Conservation (phyloP, 2,888 invertebrate species). For the Caenorhabditis auriculariae region DNA sequence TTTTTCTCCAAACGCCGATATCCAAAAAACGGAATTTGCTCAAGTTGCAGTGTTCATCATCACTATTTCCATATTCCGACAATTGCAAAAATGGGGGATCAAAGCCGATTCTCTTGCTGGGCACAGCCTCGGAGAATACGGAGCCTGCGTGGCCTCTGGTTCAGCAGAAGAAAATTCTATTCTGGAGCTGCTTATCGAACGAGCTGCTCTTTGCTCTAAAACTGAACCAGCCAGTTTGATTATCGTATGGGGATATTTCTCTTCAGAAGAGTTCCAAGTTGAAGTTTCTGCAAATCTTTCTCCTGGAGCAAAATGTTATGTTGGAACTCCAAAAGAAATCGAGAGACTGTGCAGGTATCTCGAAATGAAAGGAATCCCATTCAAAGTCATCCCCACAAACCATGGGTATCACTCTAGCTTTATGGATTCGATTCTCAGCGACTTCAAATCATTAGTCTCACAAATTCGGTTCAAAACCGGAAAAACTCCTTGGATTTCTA, state of each 20-base stretch:
- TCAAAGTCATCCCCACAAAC: constrained; percentile 36
- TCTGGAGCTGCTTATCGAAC: constrained; percentile 27
- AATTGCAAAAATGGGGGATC: constrained; percentile 24
- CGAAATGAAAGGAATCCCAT: constrained; percentile 7
- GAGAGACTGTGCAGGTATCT: constrained; percentile 12
- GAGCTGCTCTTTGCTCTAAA: constrained; percentile 33
- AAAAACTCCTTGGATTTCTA: constrained; percentile 43
- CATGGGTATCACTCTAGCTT: constrained; percentile 55
- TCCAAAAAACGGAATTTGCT: constrained; percentile 17
- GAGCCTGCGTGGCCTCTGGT: constrained; percentile 35
- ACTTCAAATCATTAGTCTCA: constrained; percentile 21
- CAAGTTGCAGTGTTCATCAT: constrained; percentile 46
- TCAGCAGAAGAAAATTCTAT: constrained; percentile 14
- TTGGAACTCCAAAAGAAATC: constrained; percentile 29
- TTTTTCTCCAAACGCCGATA: constrained; percentile 2
- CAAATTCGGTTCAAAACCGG: constrained; percentile 3
- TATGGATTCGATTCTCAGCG: constrained; percentile 33
- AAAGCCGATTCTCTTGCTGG: constrained; percentile 36
- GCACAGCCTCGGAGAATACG: constrained; percentile 58
- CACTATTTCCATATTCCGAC: constrained; percentile 22
- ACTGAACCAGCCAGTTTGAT: constrained; percentile 52
- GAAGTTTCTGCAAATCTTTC: constrained; percentile 47
- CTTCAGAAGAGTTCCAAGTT: no score
- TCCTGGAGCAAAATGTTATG: constrained; percentile 24
- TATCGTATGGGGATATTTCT: constrained; percentile 34